These are phyloP conservation scores for Ophioninae sp. DNA, from an alignment of 2,888 invertebrate species.

Conservation along the genomic window DNA sequence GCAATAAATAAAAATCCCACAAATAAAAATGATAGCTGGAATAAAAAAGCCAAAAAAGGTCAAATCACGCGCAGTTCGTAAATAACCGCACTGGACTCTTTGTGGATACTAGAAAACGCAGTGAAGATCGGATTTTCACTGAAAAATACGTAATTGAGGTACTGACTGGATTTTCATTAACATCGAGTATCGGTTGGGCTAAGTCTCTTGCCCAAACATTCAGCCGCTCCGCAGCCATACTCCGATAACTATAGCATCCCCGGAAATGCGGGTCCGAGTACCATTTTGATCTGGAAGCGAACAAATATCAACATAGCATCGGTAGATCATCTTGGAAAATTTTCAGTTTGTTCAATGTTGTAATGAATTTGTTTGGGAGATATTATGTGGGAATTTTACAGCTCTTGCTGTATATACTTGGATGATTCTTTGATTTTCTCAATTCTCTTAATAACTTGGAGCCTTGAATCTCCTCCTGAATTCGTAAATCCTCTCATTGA, in stretches of 20 bases:
- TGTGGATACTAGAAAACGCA: no score
- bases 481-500: slow-evolving; percentile 16
- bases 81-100: no score
- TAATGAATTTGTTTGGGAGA: no score
- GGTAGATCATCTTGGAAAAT: background rate
- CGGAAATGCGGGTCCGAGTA: slow-evolving; percentile 85
- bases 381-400: no score
- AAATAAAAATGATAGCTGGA: no score
- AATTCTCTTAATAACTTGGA: no score
- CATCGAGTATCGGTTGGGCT: slow-evolving; percentile 82
- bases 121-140: background rate
- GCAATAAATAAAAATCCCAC: no score
- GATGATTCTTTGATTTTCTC: no score
- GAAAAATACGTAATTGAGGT: background rate
- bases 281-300: slow-evolving; percentile 86
- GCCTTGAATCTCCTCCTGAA: slow-evolving; percentile 16
- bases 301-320: slow-evolving; percentile 24
- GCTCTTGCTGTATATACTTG: no score
- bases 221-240: slow-evolving; percentile 82
- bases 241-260: slow-evolving; percentile 88
- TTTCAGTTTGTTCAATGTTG: background rate
- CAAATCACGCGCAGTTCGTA: no score
- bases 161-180: slow-evolving; percentile 79
- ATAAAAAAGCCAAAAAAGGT: no score
- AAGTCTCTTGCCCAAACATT: slow-evolving; percentile 83